Conservation (phyloP, 2,888 invertebrate species). For the Zygaena filipendulae region DNA sequence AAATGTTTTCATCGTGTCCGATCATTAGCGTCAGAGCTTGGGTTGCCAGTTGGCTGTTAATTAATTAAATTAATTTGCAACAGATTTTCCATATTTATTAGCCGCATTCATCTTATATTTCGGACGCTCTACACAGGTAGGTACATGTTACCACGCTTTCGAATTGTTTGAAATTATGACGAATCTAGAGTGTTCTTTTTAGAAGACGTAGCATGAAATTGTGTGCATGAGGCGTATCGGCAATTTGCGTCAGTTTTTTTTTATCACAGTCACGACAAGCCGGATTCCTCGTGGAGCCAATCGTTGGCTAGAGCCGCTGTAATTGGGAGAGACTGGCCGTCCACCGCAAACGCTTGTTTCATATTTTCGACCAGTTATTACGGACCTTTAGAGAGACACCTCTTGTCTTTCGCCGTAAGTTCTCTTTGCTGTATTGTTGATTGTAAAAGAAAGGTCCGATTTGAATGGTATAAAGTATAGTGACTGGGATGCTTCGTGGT, state of each 20-base stretch:
- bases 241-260: constrained; percentile 67
- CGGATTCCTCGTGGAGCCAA: constrained; percentile 58
- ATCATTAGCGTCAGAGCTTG: constrained; percentile 35
- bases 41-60: no score
- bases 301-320: constrained; percentile 58
- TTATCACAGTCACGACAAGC: constrained; percentile 65
- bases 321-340: constrained; percentile 64
- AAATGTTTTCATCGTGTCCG: not conserved
- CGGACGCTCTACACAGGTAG: no score
- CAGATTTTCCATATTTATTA: constrained; percentile 19
- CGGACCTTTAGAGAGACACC: constrained; percentile 35
- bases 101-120: no score
- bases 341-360: constrained; percentile 57
- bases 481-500: constrained; percentile 40
- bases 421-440: constrained; percentile 17
- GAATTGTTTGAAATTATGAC: constrained; percentile 58
- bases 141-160: no score
- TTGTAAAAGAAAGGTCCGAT: constrained; percentile 27
- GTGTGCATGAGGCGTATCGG: constrained; percentile 67
- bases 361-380: constrained; percentile 32
- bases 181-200: constrained; percentile 54
- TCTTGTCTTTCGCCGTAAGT: no score
- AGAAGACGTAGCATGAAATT: constrained; percentile 61
- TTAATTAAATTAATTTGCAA: constrained; percentile 38
- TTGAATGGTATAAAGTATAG: constrained; percentile 36